Evolutionary conservation across 2,888 invertebrate species (phyloP).

Genomic region (Halocaridina rubra): DNA sequence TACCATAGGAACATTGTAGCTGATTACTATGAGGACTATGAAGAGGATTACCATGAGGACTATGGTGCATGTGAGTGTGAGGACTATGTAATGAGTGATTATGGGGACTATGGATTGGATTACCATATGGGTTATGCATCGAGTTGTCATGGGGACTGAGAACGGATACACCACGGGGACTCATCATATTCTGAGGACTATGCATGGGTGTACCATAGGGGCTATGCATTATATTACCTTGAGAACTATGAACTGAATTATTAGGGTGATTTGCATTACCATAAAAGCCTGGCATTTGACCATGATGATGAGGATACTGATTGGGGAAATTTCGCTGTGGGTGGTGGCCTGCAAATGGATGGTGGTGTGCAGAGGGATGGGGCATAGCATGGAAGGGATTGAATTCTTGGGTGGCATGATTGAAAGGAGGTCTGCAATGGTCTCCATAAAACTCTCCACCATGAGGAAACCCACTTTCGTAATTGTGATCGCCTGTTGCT

Average conservation of each 20-base stretch:
- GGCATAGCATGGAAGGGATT: constrained; percentile 41
- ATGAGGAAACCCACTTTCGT: not conserved
- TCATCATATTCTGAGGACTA: constrained; percentile 14
- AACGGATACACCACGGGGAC: constrained; percentile 14
- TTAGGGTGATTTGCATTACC: constrained; percentile 10
- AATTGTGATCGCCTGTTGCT: constrained; percentile 49
- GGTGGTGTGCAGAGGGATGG: constrained; percentile 36
- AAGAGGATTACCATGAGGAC: constrained; percentile 24
- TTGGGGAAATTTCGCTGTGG: constrained; percentile 30
- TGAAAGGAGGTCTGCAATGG: constrained; percentile 46
- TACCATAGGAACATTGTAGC: constrained; percentile 37
- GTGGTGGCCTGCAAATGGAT: constrained; percentile 40
- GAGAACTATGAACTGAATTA: constrained; percentile 2
- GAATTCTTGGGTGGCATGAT: constrained; percentile 54
- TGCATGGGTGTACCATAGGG: not conserved
- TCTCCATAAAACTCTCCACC: constrained; percentile 26
- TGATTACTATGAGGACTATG: constrained; percentile 29
- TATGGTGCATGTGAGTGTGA: not conserved
- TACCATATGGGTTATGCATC: not conserved
- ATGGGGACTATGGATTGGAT: constrained; percentile 9
- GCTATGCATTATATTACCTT: not conserved
- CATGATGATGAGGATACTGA: constrained; percentile 28
- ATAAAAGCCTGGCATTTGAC: not conserved
- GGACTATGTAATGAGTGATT: constrained; percentile 22
- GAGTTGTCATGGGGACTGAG: constrained; percentile 25